Percentiles rank a stretch among this genome's conserved stretches.
Conservation (phyloP, 64 coral and sea anemone species). For the Pachyseris speciosa region DNA sequence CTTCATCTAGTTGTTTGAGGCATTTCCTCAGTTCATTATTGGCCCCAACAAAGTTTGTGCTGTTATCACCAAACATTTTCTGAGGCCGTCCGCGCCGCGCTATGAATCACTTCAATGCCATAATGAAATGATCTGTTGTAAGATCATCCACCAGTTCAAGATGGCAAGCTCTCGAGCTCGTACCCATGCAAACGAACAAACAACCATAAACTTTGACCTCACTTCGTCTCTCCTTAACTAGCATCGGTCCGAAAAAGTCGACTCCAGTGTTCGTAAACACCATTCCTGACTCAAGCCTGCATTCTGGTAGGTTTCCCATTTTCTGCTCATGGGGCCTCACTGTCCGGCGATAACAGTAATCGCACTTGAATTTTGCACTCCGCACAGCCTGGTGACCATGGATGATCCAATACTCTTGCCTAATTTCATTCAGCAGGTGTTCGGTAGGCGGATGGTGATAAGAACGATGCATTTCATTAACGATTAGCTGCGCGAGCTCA, state of each 20-base stretch:
- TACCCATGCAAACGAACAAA: constrained; percentile 44
- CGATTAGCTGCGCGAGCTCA: not conserved
- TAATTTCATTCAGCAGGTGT: not conserved
- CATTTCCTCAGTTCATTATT: constrained; percentile 16
- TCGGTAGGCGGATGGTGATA: constrained; percentile 24
- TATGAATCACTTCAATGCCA: constrained; percentile 35
- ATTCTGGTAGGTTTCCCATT: constrained; percentile 41
- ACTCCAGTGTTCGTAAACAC: constrained; percentile 40
- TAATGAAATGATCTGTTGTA: constrained; percentile 31
- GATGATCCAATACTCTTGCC: constrained; percentile 37
- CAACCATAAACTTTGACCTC: constrained; percentile 52
- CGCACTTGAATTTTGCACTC: constrained; percentile 1
- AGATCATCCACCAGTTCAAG: not conserved
- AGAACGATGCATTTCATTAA: constrained; percentile 5
- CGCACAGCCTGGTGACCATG: not conserved
- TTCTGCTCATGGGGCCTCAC: constrained; percentile 7
- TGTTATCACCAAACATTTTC: not conserved
- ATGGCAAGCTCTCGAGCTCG: constrained; percentile 29
- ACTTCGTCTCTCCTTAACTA: constrained; percentile 32
- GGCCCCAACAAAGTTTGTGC: constrained; percentile 30
- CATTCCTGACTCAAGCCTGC: not conserved
- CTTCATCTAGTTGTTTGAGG: constrained; percentile 43
- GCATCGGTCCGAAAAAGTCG: constrained; percentile 39
- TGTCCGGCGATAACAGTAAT: not conserved
- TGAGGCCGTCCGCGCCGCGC: not conserved